Conservation (phyloP, 2,888 invertebrate species). For the Platycnemis pennipes region DNA sequence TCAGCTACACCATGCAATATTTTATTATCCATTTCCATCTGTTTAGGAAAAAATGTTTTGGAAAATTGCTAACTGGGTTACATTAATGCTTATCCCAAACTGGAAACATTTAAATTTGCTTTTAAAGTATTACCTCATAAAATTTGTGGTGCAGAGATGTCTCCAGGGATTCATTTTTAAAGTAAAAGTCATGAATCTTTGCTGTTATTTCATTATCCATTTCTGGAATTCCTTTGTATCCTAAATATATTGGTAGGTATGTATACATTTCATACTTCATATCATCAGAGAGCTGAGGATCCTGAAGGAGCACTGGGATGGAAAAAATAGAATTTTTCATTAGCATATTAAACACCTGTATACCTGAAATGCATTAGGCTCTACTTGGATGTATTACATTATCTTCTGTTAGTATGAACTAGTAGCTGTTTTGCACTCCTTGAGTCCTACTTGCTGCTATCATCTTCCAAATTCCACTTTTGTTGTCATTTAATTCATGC, state of each 20-base stretch:
- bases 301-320: not conserved
- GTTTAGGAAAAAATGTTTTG: not conserved
- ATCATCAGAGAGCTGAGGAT: not conserved
- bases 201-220: constrained; percentile 47
- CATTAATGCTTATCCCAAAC: not conserved
- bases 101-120: not conserved
- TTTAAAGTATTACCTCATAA: constrained; percentile 58
- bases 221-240: constrained; percentile 2
- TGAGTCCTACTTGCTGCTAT: too few species aligned
- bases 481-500: too few species aligned
- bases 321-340: not conserved
- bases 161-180: constrained; percentile 25
- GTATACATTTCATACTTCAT: constrained; percentile 23
- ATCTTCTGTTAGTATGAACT: too few species aligned
- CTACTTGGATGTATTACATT: too few species aligned
- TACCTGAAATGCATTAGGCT: too few species aligned
- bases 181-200: constrained; percentile 69
- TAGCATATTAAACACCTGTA: too few species aligned
- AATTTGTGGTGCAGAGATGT: constrained; percentile 45
- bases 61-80: not conserved
- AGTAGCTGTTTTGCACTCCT: too few species aligned
- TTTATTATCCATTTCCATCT: constrained; percentile 61
- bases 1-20: constrained; percentile 7
- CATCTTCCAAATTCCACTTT: too few species aligned
- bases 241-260: not conserved